phyloP scores from a whole-genome alignment of 2,113 vertebrate genomes.

The Sus scrofa region DNA sequence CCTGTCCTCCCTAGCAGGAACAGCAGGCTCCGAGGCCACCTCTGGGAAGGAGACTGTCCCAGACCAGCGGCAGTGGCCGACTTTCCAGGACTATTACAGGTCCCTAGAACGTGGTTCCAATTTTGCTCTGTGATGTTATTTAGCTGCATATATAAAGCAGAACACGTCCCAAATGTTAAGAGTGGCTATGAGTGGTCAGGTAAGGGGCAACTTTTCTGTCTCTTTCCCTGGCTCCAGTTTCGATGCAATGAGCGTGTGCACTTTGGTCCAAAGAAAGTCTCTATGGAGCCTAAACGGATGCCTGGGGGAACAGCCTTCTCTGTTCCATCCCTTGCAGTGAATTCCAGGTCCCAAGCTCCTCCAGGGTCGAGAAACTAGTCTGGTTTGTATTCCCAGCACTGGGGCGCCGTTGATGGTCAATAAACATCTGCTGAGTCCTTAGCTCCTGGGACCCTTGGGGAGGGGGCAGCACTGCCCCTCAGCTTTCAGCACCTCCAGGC shows the following conservation, averaged over 20 bases:
- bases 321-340: not conserved
- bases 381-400: not conserved
- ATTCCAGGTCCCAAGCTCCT: not conserved
- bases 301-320: not conserved
- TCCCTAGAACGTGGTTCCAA: not conserved
- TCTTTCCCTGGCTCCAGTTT: not conserved
- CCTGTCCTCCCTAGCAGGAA: not conserved
- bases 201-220: not conserved
- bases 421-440: not conserved
- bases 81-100: not conserved
- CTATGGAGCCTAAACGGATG: not conserved
- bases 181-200: not conserved
- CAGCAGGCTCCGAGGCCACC: not conserved
- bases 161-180: not conserved
- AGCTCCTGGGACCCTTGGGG: not conserved
- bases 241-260: not conserved
- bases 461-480: fast-evolving
- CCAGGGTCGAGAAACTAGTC: not conserved
- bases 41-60: not conserved
- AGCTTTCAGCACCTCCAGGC: not conserved
- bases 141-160: not conserved
- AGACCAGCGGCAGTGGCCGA: not conserved
- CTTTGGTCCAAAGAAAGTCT: not conserved
- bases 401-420: not conserved
- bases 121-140: not conserved